Evolutionary conservation across 2,888 invertebrate genomes (phyloP), one percentile per base, ranked within the genome.

Genomic region (Holacanthella duospinosa): DNA sequence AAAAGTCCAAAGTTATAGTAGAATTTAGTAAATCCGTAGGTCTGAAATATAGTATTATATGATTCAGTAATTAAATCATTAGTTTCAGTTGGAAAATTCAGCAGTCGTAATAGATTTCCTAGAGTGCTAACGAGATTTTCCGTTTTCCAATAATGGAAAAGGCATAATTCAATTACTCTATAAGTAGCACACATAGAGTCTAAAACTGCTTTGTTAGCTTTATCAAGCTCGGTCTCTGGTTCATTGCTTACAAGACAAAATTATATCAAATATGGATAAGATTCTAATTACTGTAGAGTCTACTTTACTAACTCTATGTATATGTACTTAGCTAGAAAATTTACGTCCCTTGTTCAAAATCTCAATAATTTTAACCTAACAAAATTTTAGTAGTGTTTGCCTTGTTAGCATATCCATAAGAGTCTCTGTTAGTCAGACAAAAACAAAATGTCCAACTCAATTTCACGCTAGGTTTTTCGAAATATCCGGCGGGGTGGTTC

Each of bases 11-110:
- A n/a, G n/a, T n/a, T n/a, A n/a, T n/a, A n/a, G n/a, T n/a, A n/a
- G n/a, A n/a, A n/a, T n/a, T n/a, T n/a, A n/a, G n/a, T n/a, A n/a
- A n/a, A n/a, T n/a, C n/a, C n/a, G n/a, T n/a, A n/a, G n/a, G n/a
- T n/a, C n/a, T n/a, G n/a, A n/a, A n/a, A n/a, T n/a, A n/a, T n/a
- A n/a, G n/a, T n/a, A n/a, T n/a, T n/a, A n/a, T n/a, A n/a, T n/a
- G n/a, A n/a, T 16, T 48, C 21, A n/a, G 19, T 48, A 48, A 48
- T 48, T 48, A 48, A 48, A 48, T 48, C 48, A 48, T 48, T 48
- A 48, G 48, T 48, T 48, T 9, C 12, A 21, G 19, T 48, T 21
- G 48, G 48, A 21, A 9, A 21, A 6, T 9, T 16, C 16, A 16
- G 16, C 36, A 48, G 48, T 48, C 36, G 6, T 36, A 16, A 36